Base-by-base conservation (phyloP, 2,888 invertebrate genomes). In the Ptychoptera albimana region DNA sequence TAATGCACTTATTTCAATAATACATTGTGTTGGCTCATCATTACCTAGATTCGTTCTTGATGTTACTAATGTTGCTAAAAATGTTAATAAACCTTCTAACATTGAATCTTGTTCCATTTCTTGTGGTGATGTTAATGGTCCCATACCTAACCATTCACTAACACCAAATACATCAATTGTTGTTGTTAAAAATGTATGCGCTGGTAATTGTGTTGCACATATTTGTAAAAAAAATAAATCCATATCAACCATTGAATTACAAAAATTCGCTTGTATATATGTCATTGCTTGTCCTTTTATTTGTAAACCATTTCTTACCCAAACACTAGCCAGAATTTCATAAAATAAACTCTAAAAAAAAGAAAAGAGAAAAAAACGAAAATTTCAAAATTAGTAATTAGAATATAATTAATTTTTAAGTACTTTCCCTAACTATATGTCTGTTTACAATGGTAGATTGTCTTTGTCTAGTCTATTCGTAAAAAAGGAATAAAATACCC, bases 251-350 rank as follows among this genome's bases (percentile, higher is more conserved):
- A 96, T 93, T 10, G 93, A 93, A 68, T 94, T 94, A 69, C 94
- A 96, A 70, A 97, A 96, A 68, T 96, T 94, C 54, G 92, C 92
- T 67, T 97, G 96, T 57, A 94, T 89, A 67, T 97, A 97, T 13
- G 94, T 93, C 93, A 94, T 94, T 32, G 93, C 93, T 68, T 97
- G 96, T n/a, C 94, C 94, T 65, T 89, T 91, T 59, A 97, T 94
- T 71, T 94, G 94, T 9, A 93, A 72, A 0, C 96, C 97, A 68
- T 96, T 97, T 50, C 96, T 78, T 43, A 93, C 91, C 96, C 96
- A 97, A 58, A 94, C 75, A 8, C 89, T 89, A 48, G 85, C 83
- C 48, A 92, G 72, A 56, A 97, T 92, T 74, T 96, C 96, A 64
- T 93, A 87, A 66, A 92, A 91, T 11, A 89, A 82, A 48, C 91